A percentile compares a stretch with the other conserved stretches of the same genome.
Conservation (phyloP, 2,113 vertebrate genomes). For the Callorhinus ursinus region DNA sequence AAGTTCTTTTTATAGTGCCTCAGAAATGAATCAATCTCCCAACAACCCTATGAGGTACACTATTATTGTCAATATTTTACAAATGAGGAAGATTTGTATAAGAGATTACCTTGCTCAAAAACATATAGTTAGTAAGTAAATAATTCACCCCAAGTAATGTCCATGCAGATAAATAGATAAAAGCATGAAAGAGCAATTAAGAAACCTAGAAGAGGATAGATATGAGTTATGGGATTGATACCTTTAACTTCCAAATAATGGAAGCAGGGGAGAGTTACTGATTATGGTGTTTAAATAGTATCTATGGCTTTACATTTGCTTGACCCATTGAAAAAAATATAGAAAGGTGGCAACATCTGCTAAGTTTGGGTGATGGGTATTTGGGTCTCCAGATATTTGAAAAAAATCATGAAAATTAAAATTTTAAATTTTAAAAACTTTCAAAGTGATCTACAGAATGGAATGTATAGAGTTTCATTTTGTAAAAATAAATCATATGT, state of each 20-base stretch:
- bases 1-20: not conserved
- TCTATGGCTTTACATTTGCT: not conserved
- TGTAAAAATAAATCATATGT: not conserved
- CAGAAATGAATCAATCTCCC: not conserved
- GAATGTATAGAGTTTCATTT: not conserved
- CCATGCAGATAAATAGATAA: not conserved
- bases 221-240: not conserved
- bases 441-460: not conserved
- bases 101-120: not conserved
- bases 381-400: not conserved
- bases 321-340: not conserved
- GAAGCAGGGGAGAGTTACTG: not conserved
- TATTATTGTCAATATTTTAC: not conserved
- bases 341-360: not conserved
- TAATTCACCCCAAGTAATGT: not conserved
- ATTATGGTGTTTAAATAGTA: not conserved
- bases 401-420: not conserved
- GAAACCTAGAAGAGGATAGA: not conserved
- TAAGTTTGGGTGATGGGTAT: not conserved
- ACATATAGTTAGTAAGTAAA: not conserved
- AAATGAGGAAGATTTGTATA: not conserved
- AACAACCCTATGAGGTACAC: not conserved
- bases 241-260: not conserved
- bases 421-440: not conserved
- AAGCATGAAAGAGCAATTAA: not conserved